These are phyloP conservation scores for Procapra przewalskii DNA, from an alignment of 2,113 vertebrate genomes.

Conservation along the genomic window DNA sequence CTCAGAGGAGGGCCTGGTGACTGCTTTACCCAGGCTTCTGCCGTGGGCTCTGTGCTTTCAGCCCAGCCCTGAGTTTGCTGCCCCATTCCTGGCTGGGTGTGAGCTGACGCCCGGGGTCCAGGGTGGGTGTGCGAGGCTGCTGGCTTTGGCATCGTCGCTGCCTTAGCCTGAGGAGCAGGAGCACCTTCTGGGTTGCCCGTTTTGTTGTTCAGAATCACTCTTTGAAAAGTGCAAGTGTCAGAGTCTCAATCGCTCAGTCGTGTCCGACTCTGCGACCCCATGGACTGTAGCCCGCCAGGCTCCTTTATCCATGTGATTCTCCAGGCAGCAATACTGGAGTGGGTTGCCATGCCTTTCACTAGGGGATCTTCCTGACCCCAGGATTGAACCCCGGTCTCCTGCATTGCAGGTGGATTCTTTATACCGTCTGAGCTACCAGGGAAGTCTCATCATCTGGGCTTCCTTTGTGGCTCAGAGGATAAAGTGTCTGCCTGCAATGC, in stretches of 20 bases:
- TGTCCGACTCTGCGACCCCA: background rate
- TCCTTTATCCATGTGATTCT: background rate
- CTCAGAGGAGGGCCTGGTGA: background rate
- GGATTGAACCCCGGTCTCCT: rapidly evolving
- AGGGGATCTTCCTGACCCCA: background rate
- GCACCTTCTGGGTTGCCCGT: rapidly evolving
- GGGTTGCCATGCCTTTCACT: background rate
- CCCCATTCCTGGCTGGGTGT: background rate
- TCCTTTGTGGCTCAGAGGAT: background rate
- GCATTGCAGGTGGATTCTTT: background rate
- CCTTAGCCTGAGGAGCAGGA: background rate
- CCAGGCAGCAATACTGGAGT: background rate
- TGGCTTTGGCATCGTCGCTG: rapidly evolving
- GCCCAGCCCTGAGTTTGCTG: background rate
- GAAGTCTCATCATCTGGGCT: background rate
- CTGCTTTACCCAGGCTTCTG: background rate
- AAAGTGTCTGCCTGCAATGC: background rate
- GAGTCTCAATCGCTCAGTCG: background rate
- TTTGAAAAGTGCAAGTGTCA: background rate
- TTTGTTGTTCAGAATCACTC: background rate
- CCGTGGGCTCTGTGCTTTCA: rapidly evolving
- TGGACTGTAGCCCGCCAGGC: rapidly evolving
- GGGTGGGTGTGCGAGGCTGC: background rate
- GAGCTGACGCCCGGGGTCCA: rapidly evolving
- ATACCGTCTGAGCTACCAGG: background rate